Percentiles rank a stretch among this genome's conserved stretches.
Evolutionary conservation across 2,888 invertebrate genomes (phyloP).

Genomic region (Rhyacophila evoluta): DNA sequence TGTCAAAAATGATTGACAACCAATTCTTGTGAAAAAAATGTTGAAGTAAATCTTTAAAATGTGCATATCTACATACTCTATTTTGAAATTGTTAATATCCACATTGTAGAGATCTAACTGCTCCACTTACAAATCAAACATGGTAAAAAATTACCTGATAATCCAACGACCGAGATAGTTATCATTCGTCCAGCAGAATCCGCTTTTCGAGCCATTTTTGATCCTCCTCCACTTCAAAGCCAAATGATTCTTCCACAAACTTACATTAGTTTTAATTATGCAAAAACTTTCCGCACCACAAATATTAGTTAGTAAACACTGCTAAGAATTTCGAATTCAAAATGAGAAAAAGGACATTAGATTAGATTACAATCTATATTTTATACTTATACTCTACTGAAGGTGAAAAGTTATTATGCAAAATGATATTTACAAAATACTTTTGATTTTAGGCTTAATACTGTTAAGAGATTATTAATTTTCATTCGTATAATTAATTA

Average conservation of each 20-base stretch:
- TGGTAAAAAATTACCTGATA: conserved; percentile 71
- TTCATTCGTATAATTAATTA: too few relatives aligned
- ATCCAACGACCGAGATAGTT: conserved; percentile 91
- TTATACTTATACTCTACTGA: too few relatives aligned
- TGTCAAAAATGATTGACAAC: too few relatives aligned
- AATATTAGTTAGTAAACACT: not conserved
- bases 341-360: not conserved
- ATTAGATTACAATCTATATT: too few relatives aligned
- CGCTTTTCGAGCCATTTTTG: conserved; percentile 81
- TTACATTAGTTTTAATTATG: not conserved
- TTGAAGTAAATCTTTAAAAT: too few relatives aligned
- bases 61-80: too few relatives aligned
- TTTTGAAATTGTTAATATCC: too few relatives aligned
- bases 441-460: not conserved
- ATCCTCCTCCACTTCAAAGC: not conserved
- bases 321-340: not conserved
- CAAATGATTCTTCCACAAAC: not conserved
- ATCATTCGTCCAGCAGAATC: conserved; percentile 78
- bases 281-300: not conserved
- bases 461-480: not conserved
- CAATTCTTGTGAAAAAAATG: too few relatives aligned
- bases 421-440: not conserved
- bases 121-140: too few relatives aligned
- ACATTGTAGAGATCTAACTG: not conserved
- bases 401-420: not conserved